A percentile compares a stretch with the other conserved stretches of the same genome.
Conservation (phyloP, 1,140 invertebrate species). For the Diabrotica virgifera region DNA sequence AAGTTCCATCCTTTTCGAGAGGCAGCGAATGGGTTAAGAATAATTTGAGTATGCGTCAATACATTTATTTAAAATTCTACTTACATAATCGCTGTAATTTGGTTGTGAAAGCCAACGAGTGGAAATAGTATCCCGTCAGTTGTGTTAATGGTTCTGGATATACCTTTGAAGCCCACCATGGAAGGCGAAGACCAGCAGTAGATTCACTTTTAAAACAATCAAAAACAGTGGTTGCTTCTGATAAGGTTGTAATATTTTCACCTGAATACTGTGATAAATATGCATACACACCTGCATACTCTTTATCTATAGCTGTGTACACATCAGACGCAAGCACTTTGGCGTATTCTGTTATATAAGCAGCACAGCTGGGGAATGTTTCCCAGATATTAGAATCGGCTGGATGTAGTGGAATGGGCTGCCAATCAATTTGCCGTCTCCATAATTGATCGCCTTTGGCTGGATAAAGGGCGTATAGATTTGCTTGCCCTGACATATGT, state of each 20-base stretch:
- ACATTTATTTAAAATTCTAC: not conserved
- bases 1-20: no score
- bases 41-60: no score
- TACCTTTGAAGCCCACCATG: not conserved
- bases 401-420: constrained; percentile 50
- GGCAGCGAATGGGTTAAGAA: no score
- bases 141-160: not conserved
- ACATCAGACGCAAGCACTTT: not conserved
- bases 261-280: not conserved
- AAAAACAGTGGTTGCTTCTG: not conserved
- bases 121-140: not conserved
- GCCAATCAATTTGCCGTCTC: constrained; percentile 53
- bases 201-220: not conserved
- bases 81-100: not conserved
- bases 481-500: constrained; percentile 54
- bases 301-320: not conserved
- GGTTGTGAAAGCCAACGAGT: not conserved
- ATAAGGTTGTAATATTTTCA: not conserved
- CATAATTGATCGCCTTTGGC: constrained; percentile 50
- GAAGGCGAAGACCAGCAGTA: not conserved
- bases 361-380: not conserved
- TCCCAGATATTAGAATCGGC: not conserved
- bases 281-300: not conserved
- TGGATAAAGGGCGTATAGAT: constrained; percentile 54
- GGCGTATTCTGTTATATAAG: not conserved